Evolutionary conservation across 64 coral and sea anemone species (phyloP).

Genomic region (Anthopleura sola): DNA sequence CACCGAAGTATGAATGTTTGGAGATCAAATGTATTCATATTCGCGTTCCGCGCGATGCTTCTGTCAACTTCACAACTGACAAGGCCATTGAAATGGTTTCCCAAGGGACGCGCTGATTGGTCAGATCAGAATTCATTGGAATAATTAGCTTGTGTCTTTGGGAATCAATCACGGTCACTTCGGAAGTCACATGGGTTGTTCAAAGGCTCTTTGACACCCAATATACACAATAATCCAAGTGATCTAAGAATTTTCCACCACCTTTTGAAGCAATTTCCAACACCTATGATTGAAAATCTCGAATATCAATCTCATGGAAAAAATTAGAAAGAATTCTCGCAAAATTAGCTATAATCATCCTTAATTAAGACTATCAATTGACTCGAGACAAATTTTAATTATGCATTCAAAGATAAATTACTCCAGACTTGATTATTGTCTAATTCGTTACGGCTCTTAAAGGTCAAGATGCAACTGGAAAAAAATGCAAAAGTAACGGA

Average conservation of each 20-base stretch:
- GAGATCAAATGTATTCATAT: conserved; percentile 32
- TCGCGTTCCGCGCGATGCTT: conserved; percentile 14
- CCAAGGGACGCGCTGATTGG: conserved; percentile 51
- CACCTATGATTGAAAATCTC: neutral
- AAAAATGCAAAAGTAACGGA: too few species aligned
- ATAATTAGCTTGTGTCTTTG: conserved; percentile 54
- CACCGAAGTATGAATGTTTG: neutral
- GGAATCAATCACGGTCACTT: neutral
- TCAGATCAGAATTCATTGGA: conserved; percentile 40
- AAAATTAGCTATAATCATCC: neutral
- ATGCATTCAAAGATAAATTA: neutral
- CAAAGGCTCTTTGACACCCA: conserved; percentile 15
- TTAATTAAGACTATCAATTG: neutral
- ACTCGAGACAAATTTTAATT: neutral
- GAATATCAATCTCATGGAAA: too few species aligned
- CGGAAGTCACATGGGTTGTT: conserved; percentile 1
- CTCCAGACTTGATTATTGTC: neutral
- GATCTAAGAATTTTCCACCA: neutral
- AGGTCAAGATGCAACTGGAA: too few species aligned
- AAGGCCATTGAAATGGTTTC: conserved; percentile 34
- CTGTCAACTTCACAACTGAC: conserved; percentile 12
- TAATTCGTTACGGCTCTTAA: neutral
- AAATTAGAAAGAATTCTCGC: too few species aligned
- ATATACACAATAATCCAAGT: neutral
- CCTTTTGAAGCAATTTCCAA: neutral